Evolutionary conservation across 2,113 vertebrate species (phyloP).

Genomic region (Dunckerocampus dactyliophorus): DNA sequence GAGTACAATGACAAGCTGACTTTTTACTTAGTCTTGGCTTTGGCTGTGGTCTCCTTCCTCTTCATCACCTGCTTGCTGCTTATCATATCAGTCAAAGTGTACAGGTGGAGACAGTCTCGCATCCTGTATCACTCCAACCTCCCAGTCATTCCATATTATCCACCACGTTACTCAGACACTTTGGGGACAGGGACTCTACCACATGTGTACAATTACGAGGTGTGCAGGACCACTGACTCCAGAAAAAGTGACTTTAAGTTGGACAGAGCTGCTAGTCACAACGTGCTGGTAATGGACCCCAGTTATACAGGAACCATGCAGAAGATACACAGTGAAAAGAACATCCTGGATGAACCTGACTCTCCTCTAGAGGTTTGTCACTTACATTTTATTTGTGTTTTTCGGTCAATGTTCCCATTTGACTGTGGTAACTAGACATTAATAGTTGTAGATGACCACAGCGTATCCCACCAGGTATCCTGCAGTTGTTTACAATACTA

Average conservation of each 20-base stretch:
- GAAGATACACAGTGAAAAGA: constrained; percentile 11
- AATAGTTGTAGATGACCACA: no score
- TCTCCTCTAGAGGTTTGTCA: constrained; percentile 31
- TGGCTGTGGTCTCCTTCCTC: constrained; percentile 66
- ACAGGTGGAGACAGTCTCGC: constrained; percentile 24
- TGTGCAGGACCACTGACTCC: constrained; percentile 41
- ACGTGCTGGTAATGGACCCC: constrained; percentile 40
- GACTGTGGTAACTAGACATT: no score
- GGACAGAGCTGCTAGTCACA: constrained; percentile 34
- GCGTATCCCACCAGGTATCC: no score
- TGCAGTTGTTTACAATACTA: no score
- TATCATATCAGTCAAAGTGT: constrained; percentile 46
- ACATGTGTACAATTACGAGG: constrained; percentile 31
- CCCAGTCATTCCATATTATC: constrained; percentile 15
- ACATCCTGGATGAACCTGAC: constrained; percentile 29
- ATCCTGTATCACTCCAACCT: constrained; percentile 28
- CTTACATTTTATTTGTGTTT: neutral
- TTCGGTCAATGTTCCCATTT: no score
- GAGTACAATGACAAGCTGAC: constrained; percentile 22
- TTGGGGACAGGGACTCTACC: constrained; percentile 22
- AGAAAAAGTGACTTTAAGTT: constrained; percentile 46
- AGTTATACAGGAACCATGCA: constrained; percentile 28
- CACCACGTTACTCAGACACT: constrained; percentile 11
- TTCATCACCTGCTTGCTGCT: constrained; percentile 64
- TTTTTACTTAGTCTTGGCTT: constrained; percentile 23